Base-by-base conservation (phyloP, 2,797 vertebrate genomes). In the Knipowitschia caucasica region DNA sequence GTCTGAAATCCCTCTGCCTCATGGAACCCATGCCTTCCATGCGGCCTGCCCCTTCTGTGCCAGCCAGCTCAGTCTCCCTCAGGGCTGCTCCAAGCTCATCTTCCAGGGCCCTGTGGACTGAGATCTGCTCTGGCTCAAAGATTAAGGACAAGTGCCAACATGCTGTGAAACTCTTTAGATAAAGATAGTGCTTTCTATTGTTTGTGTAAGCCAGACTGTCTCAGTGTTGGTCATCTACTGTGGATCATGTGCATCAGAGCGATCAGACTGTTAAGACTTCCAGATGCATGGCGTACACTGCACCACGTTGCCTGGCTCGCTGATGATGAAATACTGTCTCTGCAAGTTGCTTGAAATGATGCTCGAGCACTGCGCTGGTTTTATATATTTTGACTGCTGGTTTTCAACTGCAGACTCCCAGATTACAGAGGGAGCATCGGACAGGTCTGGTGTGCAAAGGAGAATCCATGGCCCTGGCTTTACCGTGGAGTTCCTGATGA, bases 51-150 rank as follows among this genome's bases (percentile, higher is more conserved):
- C 97, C 4, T 99, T 99, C 88, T 98, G 97, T 47, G 94, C 97
- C 66, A 88, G 88, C 9, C 96, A 98, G 79, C 93, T 99, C 64
- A 77, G 85, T 24, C 91, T 94, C 23, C 90, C 91, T 4, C 92
- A 94, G 80, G 93, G 93, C 90, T 98, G 91, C 67, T 62, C 95
- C 83, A 96, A 95, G 84, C 87, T 99, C 3, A 99, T 99, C 88
- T 99, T 99, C 87, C 97, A 99, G 85, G 95, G 94, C 56, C 96
- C 97, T 0, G 73, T 99, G 62, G 97, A 99, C 92, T 99, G 93
- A 96, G 65, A 30, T 40, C 60, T 39, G 54, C 62, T 59, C 57
- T n/a, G 33, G 51, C 46, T 40, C 29, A 29, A 51, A 21, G 65
- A 55, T 49, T 39, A 49, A 26, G 58, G 59, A 44, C 58, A 64